phyloP scores from a whole-genome alignment of 2,113 vertebrate species.

The Entosphenus tridentatus region DNA sequence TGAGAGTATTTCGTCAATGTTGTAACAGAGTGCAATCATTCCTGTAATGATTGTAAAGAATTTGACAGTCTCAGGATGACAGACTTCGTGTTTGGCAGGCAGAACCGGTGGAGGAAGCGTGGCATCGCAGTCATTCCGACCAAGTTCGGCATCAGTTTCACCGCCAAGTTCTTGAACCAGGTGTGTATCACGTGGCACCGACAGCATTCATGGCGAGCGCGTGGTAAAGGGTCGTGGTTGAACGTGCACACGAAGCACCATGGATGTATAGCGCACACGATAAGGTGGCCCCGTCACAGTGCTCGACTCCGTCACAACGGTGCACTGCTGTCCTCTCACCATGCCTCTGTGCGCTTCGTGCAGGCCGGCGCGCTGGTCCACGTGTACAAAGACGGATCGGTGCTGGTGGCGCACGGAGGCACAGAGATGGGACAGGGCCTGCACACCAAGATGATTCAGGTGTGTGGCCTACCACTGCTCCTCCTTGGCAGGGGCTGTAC shows the following conservation, averaged over 20 bases:
- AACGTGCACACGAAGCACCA: too few species aligned
- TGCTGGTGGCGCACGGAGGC: slow-evolving; percentile 65
- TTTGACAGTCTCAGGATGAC: background rate
- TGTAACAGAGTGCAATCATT: too few species aligned
- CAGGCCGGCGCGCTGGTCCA: slow-evolving; percentile 70
- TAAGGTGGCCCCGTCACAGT: too few species aligned
- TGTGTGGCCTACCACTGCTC: slow-evolving; percentile 15
- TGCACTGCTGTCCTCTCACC: too few species aligned
- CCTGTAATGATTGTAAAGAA: too few species aligned
- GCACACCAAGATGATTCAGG: slow-evolving; percentile 96
- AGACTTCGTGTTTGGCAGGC: slow-evolving; percentile 22
- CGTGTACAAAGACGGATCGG: slow-evolving; percentile 75
- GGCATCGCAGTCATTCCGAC: slow-evolving; percentile 67
- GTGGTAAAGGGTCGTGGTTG: too few species aligned
- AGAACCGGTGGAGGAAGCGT: slow-evolving; percentile 82
- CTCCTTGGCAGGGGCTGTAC: too few species aligned
- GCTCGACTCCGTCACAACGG: too few species aligned
- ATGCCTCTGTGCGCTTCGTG: slow-evolving; percentile 7
- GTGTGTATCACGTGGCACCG: slow-evolving; percentile 19
- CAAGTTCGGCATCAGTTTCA: slow-evolving; percentile 79
- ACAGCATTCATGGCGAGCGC: too few species aligned
- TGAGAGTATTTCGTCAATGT: too few species aligned
- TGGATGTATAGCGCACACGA: too few species aligned
- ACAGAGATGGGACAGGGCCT: slow-evolving; percentile 94
- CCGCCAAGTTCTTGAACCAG: slow-evolving; percentile 60